phyloP scores from a whole-genome alignment of 2,797 vertebrate genomes.

The Micrastur ruficollis region DNA sequence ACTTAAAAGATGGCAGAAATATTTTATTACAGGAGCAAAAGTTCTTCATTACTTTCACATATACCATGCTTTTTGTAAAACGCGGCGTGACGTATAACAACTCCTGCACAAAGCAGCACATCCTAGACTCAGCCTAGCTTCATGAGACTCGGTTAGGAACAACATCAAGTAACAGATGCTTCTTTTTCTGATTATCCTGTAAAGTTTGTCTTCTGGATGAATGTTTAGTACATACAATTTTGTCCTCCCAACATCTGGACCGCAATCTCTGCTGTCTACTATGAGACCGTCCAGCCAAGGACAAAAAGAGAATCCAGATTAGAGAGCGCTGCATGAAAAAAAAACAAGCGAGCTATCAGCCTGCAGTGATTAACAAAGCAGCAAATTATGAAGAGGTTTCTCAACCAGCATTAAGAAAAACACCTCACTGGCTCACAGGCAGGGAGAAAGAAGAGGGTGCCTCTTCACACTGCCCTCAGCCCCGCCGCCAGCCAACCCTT shows the following conservation, averaged over 20 bases:
- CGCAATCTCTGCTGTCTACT: not conserved
- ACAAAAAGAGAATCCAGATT: not conserved
- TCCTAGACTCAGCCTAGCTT: not conserved
- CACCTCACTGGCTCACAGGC: not conserved
- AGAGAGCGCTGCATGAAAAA: not conserved
- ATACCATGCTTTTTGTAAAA: not conserved
- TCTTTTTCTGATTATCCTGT: not conserved
- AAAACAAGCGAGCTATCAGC: not conserved
- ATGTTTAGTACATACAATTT: not conserved
- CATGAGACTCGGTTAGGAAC: not conserved
- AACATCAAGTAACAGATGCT: not conserved
- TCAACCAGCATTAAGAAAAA: not conserved
- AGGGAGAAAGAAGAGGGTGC: not conserved
- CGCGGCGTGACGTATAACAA: accelerated
- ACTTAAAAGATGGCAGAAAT: not conserved
- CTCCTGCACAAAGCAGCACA: not conserved
- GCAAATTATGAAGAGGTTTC: not conserved
- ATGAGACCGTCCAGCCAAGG: not conserved
- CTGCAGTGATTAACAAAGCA: not conserved
- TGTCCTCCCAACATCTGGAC: not conserved
- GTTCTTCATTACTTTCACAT: not conserved
- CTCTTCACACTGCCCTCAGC: not conserved
- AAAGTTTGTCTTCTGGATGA: not conserved
- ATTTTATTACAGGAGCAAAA: not conserved
- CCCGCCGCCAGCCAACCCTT: not conserved